Evolutionary conservation across 2,113 vertebrate genomes (phyloP).

Genomic region (Burhinus oedicnemus): DNA sequence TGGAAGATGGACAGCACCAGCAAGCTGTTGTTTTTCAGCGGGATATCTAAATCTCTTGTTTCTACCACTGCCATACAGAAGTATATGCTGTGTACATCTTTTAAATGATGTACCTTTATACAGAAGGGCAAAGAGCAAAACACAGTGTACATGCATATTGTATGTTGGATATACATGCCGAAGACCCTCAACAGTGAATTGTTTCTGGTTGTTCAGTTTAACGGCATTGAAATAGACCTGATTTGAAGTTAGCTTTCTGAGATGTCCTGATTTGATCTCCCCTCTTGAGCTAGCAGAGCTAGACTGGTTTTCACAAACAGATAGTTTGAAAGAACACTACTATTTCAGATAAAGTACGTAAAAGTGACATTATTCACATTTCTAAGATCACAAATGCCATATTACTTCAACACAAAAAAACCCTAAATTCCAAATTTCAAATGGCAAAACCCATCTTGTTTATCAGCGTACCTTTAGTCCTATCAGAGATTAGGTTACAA

Average conservation of each 20-base stretch:
- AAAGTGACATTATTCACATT: neutral
- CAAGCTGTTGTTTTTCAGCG: neutral
- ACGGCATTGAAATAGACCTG: neutral
- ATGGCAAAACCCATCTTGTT: neutral
- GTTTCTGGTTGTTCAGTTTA: neutral
- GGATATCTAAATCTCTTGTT: neutral
- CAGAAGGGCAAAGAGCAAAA: neutral
- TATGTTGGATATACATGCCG: neutral
- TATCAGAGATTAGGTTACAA: neutral
- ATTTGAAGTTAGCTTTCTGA: neutral
- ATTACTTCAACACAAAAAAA: neutral
- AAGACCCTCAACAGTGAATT: neutral
- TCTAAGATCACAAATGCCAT: neutral
- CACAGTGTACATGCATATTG: fast-evolving
- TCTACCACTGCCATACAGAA: neutral
- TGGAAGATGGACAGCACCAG: neutral
- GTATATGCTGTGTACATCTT: neutral
- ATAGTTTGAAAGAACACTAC: neutral
- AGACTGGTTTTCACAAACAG: neutral
- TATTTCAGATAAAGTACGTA: neutral
- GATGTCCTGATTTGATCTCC: neutral
- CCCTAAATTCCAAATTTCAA: neutral
- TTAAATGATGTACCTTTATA: neutral
- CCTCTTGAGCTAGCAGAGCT: neutral
- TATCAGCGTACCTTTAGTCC: neutral